These are phyloP conservation scores for Laterallus jamaicensis DNA, from an alignment of 2,113 vertebrate species.

Conservation along the genomic window DNA sequence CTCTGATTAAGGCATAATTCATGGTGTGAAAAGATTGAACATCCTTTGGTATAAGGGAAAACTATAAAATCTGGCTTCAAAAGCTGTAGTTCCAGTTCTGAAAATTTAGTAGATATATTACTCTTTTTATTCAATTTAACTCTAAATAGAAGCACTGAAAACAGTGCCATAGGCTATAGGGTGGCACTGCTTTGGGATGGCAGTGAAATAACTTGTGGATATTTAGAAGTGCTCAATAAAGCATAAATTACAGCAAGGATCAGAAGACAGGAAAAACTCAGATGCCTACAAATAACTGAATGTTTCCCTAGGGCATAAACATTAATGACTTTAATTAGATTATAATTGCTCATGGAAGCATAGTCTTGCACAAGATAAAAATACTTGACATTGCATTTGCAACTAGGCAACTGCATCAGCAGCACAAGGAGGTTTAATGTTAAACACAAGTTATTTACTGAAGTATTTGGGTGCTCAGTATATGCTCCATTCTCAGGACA, in stretches of 20 bases:
- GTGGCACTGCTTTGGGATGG: conserved; percentile 53
- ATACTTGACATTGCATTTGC: conserved; percentile 47
- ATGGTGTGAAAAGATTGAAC: conserved; percentile 52
- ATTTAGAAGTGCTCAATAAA: conserved; percentile 64
- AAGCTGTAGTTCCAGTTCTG: conserved; percentile 14
- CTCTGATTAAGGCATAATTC: conserved; percentile 52
- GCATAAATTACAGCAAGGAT: conserved; percentile 58
- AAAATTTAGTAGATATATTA: conserved; percentile 39
- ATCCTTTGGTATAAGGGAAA: conserved; percentile 28
- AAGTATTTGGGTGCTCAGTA: neutral
- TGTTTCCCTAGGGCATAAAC: conserved; percentile 69
- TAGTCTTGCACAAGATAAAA: conserved; percentile 60
- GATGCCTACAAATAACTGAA: conserved; percentile 63
- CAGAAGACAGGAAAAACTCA: conserved; percentile 50
- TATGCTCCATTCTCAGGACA: neutral
- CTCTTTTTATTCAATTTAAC: conserved; percentile 59
- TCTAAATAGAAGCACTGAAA: conserved; percentile 54
- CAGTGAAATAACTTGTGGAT: conserved; percentile 59
- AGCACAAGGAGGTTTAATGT: neutral
- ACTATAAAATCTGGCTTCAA: conserved; percentile 31
- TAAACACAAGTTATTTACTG: neutral
- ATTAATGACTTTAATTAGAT: conserved; percentile 75
- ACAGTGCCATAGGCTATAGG: neutral
- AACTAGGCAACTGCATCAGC: conserved; percentile 11
- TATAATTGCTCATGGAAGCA: conserved; percentile 66